Evolutionary conservation across 2,113 vertebrate species (phyloP).

Genomic region (Nicator chloris): DNA sequence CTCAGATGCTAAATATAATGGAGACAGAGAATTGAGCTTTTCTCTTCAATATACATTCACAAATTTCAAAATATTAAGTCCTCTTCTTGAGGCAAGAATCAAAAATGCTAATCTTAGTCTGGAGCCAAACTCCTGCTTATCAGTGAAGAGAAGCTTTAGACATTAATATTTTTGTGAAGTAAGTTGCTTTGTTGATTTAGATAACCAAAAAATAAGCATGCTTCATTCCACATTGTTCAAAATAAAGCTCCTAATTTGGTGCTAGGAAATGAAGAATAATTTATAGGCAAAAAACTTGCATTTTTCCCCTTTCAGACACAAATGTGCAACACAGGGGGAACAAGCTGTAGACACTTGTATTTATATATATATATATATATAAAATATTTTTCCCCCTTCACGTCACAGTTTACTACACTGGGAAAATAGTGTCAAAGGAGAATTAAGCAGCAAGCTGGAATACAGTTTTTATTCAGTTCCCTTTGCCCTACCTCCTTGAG

Average conservation of each 20-base stretch:
- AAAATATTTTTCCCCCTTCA: neutral
- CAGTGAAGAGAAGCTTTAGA: neutral
- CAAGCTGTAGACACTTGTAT: neutral
- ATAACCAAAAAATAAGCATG: neutral
- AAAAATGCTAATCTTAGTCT: neutral
- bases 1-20: neutral
- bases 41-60: neutral
- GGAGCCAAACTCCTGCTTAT: neutral
- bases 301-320: neutral
- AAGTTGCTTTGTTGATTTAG: neutral
- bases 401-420: neutral
- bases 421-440: constrained; percentile 37
- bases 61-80: neutral
- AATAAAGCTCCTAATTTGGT: constrained; percentile 33
- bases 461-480: constrained; percentile 33
- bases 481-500: constrained; percentile 91
- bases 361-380: neutral
- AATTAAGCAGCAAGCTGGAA: constrained; percentile 61
- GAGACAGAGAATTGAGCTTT: neutral
- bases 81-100: neutral
- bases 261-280: constrained; percentile 45
- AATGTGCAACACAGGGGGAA: neutral
- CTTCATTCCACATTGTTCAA: constrained; percentile 25
- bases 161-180: neutral
- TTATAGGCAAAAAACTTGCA: constrained; percentile 30